Conservation (phyloP, 2,797 vertebrate genomes). For the Anisognathus igniventris region DNA sequence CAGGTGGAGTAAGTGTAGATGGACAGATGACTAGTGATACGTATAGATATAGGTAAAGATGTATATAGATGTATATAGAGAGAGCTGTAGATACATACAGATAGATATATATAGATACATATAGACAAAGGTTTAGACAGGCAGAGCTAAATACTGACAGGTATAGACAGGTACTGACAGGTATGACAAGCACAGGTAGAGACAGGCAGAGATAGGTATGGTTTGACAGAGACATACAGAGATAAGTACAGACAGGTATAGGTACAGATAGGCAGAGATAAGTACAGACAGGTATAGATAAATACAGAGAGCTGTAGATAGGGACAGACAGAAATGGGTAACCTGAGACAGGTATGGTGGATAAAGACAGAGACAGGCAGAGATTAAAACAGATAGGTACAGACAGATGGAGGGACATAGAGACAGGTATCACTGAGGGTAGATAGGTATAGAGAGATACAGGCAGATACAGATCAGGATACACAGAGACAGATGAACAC, state of each 20-base stretch:
- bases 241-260: no score
- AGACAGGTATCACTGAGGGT: neutral
- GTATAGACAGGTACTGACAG: neutral
- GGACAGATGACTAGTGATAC: neutral
- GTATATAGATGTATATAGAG: no score
- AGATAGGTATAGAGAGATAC: neutral
- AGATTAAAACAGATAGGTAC: neutral
- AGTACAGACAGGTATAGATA: neutral
- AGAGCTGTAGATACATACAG: neutral
- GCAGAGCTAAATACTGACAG: neutral
- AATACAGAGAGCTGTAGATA: neutral
- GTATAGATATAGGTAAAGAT: neutral
- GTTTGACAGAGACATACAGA: neutral
- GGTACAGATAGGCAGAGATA: neutral
- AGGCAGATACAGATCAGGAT: no score
- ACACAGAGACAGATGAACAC: no score
- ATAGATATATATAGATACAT: neutral
- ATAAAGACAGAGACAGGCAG: neutral
- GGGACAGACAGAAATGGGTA: neutral
- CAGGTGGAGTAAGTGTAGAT: neutral
- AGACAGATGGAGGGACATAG: neutral
- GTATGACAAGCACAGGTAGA: neutral
- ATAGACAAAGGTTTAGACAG: neutral
- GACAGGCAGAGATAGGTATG: no score
- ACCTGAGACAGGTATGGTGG: neutral